Evolutionary conservation across 2,888 invertebrate genomes (phyloP).

Genomic region (Mycalesis mineus): DNA sequence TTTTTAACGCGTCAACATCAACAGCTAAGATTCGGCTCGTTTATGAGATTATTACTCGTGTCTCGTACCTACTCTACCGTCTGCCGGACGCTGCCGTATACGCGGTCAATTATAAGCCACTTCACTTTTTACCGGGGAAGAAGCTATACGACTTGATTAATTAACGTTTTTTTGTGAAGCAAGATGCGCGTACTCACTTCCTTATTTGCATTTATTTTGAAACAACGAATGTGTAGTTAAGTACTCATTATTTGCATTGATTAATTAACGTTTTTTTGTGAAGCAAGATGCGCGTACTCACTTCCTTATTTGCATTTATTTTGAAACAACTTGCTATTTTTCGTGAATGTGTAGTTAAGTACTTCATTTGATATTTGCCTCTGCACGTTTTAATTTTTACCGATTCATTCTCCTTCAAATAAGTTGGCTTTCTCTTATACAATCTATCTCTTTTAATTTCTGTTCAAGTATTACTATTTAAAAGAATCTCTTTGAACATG

Average conservation of each 20-base stretch:
- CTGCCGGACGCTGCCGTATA: neutral
- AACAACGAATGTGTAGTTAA: neutral
- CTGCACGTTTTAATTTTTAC: neutral
- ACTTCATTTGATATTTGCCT: no score
- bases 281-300: neutral
- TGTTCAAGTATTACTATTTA: no score
- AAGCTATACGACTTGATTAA: neutral
- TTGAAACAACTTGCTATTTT: neutral
- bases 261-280: neutral
- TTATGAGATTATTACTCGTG: neutral
- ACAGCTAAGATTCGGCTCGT: neutral
- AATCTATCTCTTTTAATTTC: no score
- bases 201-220: neutral
- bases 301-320: neutral
- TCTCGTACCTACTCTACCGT: neutral
- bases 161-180: neutral
- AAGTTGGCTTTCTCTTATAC: no score
- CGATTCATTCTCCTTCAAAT: neutral
- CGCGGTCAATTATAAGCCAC: neutral
- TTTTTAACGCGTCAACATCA: neutral
- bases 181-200: neutral
- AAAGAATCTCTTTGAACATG: no score
- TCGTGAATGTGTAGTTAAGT: neutral
- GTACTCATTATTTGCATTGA: neutral
- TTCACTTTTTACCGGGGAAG: neutral